Conservation (phyloP, 2,797 vertebrate genomes). For the Morelia viridis region DNA sequence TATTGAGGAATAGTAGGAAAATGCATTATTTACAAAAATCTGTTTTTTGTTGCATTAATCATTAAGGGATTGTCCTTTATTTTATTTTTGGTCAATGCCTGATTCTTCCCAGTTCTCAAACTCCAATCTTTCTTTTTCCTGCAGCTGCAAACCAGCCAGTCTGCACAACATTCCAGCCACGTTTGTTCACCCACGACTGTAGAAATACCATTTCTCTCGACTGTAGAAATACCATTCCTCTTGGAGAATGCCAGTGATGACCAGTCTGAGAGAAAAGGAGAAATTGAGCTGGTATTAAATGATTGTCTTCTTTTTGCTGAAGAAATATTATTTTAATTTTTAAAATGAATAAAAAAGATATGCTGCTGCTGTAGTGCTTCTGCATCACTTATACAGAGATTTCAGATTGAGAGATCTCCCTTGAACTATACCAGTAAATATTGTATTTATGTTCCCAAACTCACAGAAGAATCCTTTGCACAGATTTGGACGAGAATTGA, state of each 20-base stretch:
- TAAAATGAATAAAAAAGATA: neutral
- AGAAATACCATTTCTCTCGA: neutral
- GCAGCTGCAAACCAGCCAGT: neutral
- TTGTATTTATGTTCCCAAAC: neutral
- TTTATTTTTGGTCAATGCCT: neutral
- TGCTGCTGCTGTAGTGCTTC: neutral
- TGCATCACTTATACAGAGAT: neutral
- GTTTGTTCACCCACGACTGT: neutral
- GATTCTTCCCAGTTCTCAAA: neutral
- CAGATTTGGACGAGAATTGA: neutral
- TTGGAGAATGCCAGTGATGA: neutral
- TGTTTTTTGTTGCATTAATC: neutral
- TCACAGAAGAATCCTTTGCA: neutral
- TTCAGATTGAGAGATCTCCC: neutral
- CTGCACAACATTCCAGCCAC: neutral
- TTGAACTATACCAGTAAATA: neutral
- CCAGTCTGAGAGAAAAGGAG: neutral
- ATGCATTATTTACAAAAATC: neutral
- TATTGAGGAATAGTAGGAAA: neutral
- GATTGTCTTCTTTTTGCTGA: neutral
- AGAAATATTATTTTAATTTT: neutral
- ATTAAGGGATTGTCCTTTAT: neutral
- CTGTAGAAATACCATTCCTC: neutral
- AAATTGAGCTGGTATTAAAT: conserved; percentile 6
- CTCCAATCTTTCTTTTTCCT: neutral